phyloP scores from a whole-genome alignment of 2,113 vertebrate species.

The Seriola dumerili region DNA sequence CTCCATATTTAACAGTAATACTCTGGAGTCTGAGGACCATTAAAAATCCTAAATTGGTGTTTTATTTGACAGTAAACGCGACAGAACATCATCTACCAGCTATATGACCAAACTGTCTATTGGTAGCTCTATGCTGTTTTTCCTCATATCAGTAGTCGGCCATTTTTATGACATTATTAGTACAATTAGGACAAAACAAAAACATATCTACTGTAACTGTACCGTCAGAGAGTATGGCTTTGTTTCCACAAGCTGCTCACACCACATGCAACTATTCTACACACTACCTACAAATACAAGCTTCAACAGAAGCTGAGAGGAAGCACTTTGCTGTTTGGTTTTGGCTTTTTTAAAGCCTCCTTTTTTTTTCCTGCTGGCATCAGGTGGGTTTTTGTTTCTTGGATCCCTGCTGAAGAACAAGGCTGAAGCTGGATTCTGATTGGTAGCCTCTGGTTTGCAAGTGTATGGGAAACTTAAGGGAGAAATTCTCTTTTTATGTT shows the following conservation, averaged over 20 bases:
- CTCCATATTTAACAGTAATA: background rate
- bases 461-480: background rate
- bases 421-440: conserved; percentile 21
- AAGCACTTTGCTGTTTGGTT: conserved; percentile 58
- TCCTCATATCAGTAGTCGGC: conserved; percentile 34
- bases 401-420: conserved; percentile 36
- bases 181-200: conserved; percentile 17
- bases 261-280: conserved; percentile 57
- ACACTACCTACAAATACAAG: conserved; percentile 42
- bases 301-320: conserved; percentile 43
- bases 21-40: background rate
- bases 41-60: background rate
- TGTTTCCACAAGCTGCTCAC: conserved; percentile 50
- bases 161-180: conserved; percentile 16
- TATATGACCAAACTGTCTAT: background rate
- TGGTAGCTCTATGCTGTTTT: background rate
- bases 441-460: background rate
- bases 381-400: conserved; percentile 3
- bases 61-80: conserved; percentile 19
- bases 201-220: conserved; percentile 2
- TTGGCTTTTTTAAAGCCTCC: conserved; percentile 26
- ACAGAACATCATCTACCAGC: conserved; percentile 8
- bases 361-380: conserved; percentile 40
- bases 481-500: background rate
- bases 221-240: conserved; percentile 65